A percentile compares a stretch with the other conserved stretches of the same genome.
These are phyloP conservation scores for Drosophila nikananu DNA, from an alignment of 1,140 invertebrate species.

Conservation along the genomic window DNA sequence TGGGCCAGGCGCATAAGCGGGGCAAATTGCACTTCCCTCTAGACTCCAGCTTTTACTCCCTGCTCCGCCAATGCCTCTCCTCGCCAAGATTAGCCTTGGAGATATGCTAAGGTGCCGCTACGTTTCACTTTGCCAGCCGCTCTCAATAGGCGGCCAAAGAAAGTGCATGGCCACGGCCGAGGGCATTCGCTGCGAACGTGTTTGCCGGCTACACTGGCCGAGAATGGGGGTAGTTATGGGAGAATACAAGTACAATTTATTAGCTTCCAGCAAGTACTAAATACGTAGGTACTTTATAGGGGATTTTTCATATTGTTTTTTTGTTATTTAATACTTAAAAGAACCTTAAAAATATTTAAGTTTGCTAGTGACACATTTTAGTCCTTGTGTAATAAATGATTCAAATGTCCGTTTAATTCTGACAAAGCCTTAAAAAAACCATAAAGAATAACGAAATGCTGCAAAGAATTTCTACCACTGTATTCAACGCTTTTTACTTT, in stretches of 20 bases:
- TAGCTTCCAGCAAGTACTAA: too few relatives aligned
- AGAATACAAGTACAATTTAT: not conserved
- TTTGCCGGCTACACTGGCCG: conserved; percentile 40
- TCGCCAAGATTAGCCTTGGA: conserved; percentile 65
- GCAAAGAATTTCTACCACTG: conserved; percentile 35
- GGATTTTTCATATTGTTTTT: not conserved
- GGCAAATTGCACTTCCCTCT: conserved; percentile 21
- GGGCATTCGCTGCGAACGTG: conserved; percentile 61
- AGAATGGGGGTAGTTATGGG: not conserved
- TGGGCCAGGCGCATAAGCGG: conserved; percentile 32
- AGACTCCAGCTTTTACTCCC: conserved; percentile 4
- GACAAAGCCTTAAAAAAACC: not conserved
- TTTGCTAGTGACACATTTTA: not conserved
- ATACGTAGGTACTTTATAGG: accelerated
- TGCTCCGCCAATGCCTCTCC: conserved; percentile 19
- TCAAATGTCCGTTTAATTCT: not conserved
- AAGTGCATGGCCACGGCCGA: conserved; percentile 52
- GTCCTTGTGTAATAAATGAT: too few relatives aligned
- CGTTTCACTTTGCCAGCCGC: conserved; percentile 33
- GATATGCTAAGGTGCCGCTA: conserved; percentile 73
- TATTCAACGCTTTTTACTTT: conserved; percentile 23
- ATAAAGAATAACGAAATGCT: too few relatives aligned
- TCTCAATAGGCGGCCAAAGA: conserved; percentile 55
- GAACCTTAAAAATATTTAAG: not conserved
- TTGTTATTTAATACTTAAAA: not conserved